Conservation (phyloP, 2,113 vertebrate genomes). For the Pterocles orientalis region DNA sequence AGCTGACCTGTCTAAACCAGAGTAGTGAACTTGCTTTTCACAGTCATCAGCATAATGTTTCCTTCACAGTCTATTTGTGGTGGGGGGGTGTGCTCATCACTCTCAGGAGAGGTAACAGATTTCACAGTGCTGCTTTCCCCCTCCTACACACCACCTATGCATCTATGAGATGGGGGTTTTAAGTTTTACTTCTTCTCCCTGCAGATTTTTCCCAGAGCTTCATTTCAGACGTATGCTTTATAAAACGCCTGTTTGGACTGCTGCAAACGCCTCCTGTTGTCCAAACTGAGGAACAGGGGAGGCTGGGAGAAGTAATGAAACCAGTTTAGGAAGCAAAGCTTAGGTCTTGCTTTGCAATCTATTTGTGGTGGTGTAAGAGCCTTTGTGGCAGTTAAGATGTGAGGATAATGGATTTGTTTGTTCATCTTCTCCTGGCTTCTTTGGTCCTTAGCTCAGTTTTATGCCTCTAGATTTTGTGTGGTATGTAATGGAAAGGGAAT, state of each 20-base stretch:
- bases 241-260: neutral
- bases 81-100: conserved; percentile 39
- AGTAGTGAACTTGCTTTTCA: neutral
- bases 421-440: neutral
- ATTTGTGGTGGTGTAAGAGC: neutral
- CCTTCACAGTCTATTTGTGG: conserved; percentile 31
- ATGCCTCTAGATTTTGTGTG: neutral
- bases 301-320: neutral
- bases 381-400: neutral
- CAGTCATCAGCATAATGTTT: neutral
- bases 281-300: neutral
- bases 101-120: conserved; percentile 59
- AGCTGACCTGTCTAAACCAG: neutral
- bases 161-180: neutral
- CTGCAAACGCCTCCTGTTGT: neutral
- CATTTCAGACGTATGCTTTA: neutral
- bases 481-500: neutral
- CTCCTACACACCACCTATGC: conserved; percentile 57
- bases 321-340: neutral
- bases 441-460: neutral
- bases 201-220: neutral
- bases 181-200: neutral
- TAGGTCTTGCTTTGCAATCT: neutral
- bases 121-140: conserved; percentile 62
- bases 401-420: neutral